Base-by-base conservation (phyloP, 92 coral and sea anemone species). In the Siderastrea radians region DNA sequence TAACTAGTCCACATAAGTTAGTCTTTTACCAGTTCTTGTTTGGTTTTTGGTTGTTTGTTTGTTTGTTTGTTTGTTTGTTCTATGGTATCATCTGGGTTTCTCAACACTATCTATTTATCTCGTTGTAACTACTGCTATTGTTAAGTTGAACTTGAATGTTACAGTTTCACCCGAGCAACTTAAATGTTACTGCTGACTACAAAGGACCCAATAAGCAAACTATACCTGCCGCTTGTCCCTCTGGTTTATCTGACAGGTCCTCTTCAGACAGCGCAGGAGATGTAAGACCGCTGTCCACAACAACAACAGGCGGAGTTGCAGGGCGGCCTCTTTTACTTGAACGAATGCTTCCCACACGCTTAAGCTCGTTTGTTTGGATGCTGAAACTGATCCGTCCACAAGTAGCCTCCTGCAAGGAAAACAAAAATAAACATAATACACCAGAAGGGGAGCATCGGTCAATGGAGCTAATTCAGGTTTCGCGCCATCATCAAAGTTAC, bases 351-450 rank as follows among this genome's bases (percentile, higher is more conserved):
- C 85, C 87, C 75, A 85, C 91, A 48, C 98, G 90, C 63, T 89
- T 88, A 53, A 95, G 82, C 61, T 93, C 98, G 16, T 92, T 88
- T 19, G 93, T 84, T 67, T 95, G 93, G 26, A 95, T 89, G 49
- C 95, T 93, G 83, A 95, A 95, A 79, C 98, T 95, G 72, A 95
- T 89, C 52, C 96, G 95, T 61, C 98, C 87, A 61, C 98, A 95
- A 6, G 94, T 95, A 16, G 93, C 98, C 79, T 95, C 98, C 98
- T 95, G 76, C 4, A 52, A 80, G 53, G n/a, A 26, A 57, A 14
- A 26, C 38, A 26, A 26, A 26, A 26, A 26, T 26, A 52, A 38
- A 4, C 26, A 16, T 0, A 19, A 44, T 7, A 15, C 3, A 19
- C 1, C 7, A 13, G 4, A 44, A 7, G 43, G 8, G 0, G n/a